Conservation (phyloP, 2,113 vertebrate species). For the Paralichthys olivaceus region DNA sequence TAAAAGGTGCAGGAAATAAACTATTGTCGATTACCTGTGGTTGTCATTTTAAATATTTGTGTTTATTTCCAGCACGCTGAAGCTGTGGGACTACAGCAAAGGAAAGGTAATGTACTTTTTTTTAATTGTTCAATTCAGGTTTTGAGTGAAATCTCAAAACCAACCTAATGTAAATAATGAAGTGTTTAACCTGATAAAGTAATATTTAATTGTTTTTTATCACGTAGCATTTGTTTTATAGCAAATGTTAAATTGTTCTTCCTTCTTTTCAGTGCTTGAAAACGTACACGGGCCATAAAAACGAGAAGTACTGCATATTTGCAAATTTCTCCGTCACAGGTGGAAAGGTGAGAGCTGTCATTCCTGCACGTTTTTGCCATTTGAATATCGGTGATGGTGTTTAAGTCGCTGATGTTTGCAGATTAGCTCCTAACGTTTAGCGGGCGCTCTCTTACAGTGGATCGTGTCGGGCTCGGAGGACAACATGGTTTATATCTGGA, state of each 20-base stretch:
- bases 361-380: not conserved
- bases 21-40: too few species aligned
- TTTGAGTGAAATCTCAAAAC: too few species aligned
- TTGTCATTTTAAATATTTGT: not conserved
- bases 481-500: conserved; percentile 99
- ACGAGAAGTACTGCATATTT: conserved; percentile 99
- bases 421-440: not conserved
- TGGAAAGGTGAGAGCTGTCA: conserved; percentile 87
- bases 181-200: too few species aligned
- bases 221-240: not conserved
- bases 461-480: conserved; percentile 98
- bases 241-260: too few species aligned
- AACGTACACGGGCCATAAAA: conserved; percentile 98
- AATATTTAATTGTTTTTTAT: not conserved
- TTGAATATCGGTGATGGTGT: not conserved
- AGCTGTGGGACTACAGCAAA: conserved; percentile 99
- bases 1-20: not conserved
- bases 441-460: conserved; percentile 83
- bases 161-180: too few species aligned
- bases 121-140: too few species aligned
- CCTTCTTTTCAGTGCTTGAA: conserved; percentile 91
- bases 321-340: conserved; percentile 98
- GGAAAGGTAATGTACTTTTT: conserved; percentile 88
- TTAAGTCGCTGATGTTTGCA: too few species aligned
- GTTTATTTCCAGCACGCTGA: conserved; percentile 88